Percentiles rank a stretch among this genome's conserved stretches.
These are phyloP conservation scores for Lysiphlebus fabarum DNA, from an alignment of 1,140 invertebrate species.

Conservation along the genomic window DNA sequence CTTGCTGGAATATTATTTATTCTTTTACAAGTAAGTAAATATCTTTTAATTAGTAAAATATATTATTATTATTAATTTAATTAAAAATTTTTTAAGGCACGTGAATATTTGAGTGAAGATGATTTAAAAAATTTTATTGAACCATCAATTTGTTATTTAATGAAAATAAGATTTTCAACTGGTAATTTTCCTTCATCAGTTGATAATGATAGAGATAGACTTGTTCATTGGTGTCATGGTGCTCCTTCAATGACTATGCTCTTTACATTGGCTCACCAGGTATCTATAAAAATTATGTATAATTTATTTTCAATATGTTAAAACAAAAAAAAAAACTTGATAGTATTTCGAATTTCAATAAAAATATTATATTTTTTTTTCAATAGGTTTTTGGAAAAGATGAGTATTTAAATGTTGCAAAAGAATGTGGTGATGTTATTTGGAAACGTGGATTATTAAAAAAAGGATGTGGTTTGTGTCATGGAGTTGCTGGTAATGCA, in stretches of 20 bases:
- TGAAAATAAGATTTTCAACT: slow-evolving; percentile 63
- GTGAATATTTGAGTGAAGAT: slow-evolving; percentile 53
- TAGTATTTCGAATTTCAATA: too few relatives aligned
- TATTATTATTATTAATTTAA: slow-evolving; percentile 11
- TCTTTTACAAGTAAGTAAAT: slow-evolving; percentile 66
- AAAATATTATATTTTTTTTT: too few relatives aligned
- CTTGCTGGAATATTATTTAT: slow-evolving; percentile 80
- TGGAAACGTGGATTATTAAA: slow-evolving; percentile 82
- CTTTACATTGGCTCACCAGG: slow-evolving; percentile 73
- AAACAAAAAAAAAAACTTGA: too few relatives aligned
- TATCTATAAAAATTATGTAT: too few relatives aligned
- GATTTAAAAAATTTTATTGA: slow-evolving; percentile 60
- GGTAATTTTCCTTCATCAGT: slow-evolving; percentile 86
- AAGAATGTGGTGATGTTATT: slow-evolving; percentile 71
- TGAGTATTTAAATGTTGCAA: slow-evolving; percentile 71
- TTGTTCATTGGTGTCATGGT: slow-evolving; percentile 96
- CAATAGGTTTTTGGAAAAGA: slow-evolving; percentile 67
- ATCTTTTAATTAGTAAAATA: slow-evolving; percentile 9
- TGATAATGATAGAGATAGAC: slow-evolving; percentile 66
- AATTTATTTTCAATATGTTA: not conserved
- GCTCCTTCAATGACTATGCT: slow-evolving; percentile 83
- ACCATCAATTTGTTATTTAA: slow-evolving; percentile 67
- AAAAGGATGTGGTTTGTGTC: slow-evolving; percentile 90
- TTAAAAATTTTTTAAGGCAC: slow-evolving; percentile 52
- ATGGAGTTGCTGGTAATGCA: slow-evolving; percentile 88